A percentile compares a stretch with the other conserved stretches of the same genome.
phyloP scores from a whole-genome alignment of 2,797 vertebrate species.

The Microchirus variegatus region DNA sequence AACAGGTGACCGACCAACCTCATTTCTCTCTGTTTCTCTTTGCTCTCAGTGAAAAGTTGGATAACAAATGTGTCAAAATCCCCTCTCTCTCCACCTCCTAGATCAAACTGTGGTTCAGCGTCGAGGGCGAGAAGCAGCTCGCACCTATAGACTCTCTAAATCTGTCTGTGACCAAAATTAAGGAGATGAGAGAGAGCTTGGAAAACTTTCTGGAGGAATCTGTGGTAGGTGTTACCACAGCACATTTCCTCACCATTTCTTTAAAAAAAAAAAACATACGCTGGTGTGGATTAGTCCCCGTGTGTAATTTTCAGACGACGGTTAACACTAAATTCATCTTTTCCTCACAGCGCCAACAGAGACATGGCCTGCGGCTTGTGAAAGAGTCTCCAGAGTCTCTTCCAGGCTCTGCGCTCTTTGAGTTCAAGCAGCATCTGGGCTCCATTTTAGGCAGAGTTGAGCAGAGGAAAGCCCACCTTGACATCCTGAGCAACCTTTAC shows the following conservation, averaged over 20 bases:
- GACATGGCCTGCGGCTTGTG: slow-evolving; percentile 71
- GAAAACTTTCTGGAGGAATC: slow-evolving; percentile 77
- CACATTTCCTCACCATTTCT: too few species aligned
- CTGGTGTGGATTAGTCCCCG: too few species aligned
- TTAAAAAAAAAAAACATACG: not conserved
- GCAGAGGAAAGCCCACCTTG: slow-evolving; percentile 73
- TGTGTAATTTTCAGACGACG: not conserved
- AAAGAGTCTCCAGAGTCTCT: slow-evolving; percentile 72
- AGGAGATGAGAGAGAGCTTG: slow-evolving; percentile 73
- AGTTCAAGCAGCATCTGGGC: slow-evolving; percentile 78
- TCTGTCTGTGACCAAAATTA: slow-evolving; percentile 68
- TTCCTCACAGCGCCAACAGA: slow-evolving; percentile 76
- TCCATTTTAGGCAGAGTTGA: slow-evolving; percentile 73
- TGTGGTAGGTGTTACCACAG: slow-evolving; percentile 56
- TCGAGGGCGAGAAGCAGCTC: slow-evolving; percentile 78
- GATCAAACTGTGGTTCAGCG: slow-evolving; percentile 84
- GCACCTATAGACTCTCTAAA: slow-evolving; percentile 70
- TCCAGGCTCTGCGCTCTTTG: slow-evolving; percentile 58
- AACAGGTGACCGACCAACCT: slow-evolving; percentile 74
- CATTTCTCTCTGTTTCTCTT: not conserved
- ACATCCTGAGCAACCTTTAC: slow-evolving; percentile 80
- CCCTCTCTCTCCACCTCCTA: slow-evolving; percentile 29
- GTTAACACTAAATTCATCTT: not conserved
- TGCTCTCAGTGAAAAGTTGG: not conserved
- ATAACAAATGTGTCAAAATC: not conserved